Evolutionary conservation across 2,113 vertebrate species (phyloP).

Genomic region (Azemiops feae): DNA sequence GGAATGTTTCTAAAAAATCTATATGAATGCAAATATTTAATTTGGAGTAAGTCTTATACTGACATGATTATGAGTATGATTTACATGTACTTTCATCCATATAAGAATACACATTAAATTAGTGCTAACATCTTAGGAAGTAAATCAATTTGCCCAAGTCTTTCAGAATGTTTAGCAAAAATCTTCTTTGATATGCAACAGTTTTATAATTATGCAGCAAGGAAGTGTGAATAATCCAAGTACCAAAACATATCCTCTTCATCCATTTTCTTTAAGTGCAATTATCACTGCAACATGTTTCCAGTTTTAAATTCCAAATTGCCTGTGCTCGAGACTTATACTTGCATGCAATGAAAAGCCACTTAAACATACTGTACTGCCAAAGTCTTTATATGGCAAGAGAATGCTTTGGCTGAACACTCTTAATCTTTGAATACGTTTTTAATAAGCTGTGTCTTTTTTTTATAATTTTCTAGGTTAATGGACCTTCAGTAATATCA

Average conservation of each 20-base stretch:
- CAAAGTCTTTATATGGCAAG: conserved; percentile 53
- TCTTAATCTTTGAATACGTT: conserved; percentile 33
- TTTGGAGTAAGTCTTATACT: not conserved
- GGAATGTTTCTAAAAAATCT: not conserved
- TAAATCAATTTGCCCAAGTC: conserved; percentile 37
- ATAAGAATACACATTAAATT: not conserved
- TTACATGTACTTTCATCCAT: not conserved
- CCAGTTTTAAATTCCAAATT: conserved; percentile 64
- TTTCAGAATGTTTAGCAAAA: conserved; percentile 6
- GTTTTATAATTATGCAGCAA: conserved; percentile 25
- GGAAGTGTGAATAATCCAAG: conserved; percentile 49
- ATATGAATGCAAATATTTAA: not conserved
- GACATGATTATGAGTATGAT: not conserved
- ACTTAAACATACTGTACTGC: conserved; percentile 36
- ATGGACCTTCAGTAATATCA: conserved; percentile 34
- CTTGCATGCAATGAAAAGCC: conserved; percentile 53
- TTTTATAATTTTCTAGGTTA: conserved; percentile 49
- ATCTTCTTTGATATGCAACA: not conserved
- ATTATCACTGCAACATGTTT: conserved; percentile 45
- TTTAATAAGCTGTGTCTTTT: conserved; percentile 48
- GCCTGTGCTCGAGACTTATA: conserved; percentile 52
- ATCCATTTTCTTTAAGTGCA: conserved; percentile 60
- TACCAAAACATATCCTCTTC: conserved; percentile 50
- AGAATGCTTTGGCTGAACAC: conserved; percentile 51
- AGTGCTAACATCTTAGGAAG: not conserved